These are phyloP conservation scores for Megaceryle torquata DNA, from an alignment of 2,113 vertebrate species.

Conservation along the genomic window DNA sequence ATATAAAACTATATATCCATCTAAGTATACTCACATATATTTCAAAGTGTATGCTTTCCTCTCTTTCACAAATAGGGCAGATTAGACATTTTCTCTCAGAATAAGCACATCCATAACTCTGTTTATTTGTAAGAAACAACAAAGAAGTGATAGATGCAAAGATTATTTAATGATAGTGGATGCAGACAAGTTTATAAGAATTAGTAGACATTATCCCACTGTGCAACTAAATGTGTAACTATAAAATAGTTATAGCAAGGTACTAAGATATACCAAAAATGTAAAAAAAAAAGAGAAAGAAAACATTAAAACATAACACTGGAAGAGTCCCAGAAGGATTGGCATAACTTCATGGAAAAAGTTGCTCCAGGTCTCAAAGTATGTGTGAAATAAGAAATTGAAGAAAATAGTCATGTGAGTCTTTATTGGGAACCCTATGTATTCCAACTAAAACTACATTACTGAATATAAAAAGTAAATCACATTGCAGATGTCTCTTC, in stretches of 20 bases:
- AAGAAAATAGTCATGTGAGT: slow-evolving; percentile 6
- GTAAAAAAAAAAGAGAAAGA: neutral
- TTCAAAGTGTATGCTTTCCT: neutral
- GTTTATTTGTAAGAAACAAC: neutral
- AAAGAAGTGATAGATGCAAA: neutral
- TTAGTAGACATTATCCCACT: neutral
- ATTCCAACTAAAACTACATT: neutral
- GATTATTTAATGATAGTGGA: neutral
- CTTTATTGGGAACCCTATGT: neutral
- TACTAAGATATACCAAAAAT: neutral
- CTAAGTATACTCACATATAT: neutral
- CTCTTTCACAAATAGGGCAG: neutral
- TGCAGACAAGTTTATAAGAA: neutral
- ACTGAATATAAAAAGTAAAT: slow-evolving; percentile 5
- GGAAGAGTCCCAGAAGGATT: neutral
- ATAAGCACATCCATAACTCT: neutral
- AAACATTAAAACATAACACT: neutral
- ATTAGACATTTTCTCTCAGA: neutral
- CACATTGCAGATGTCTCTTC: neutral
- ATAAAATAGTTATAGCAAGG: neutral
- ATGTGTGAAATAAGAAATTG: slow-evolving; percentile 22
- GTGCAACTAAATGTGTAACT: neutral
- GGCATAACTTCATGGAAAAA: slow-evolving; percentile 7
- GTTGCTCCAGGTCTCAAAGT: slow-evolving; percentile 2
- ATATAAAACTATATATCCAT: neutral